Conservation (phyloP, 2,797 vertebrate species). For the Trematomus bernacchii region DNA sequence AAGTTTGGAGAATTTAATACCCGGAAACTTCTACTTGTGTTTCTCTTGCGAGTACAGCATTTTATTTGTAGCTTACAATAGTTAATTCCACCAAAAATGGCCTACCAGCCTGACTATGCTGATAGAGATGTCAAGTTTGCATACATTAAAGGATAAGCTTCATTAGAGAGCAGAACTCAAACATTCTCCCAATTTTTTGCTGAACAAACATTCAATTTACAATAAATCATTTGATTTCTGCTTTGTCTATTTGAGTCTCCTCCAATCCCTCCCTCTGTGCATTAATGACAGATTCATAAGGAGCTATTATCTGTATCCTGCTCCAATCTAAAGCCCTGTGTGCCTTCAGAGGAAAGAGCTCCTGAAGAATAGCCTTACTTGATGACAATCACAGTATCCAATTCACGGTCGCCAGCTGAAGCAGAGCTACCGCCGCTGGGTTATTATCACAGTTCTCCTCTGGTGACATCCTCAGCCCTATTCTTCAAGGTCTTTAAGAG, state of each 20-base stretch:
- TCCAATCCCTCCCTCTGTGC: neutral
- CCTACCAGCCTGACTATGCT: no score
- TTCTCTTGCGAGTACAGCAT: neutral
- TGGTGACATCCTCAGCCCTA: slow-evolving; percentile 19
- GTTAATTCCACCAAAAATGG: no score
- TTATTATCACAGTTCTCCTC: slow-evolving; percentile 35
- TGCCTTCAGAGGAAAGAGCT: slow-evolving; percentile 22
- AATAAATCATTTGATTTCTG: neutral
- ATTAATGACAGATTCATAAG: slow-evolving; percentile 29
- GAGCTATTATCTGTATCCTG: slow-evolving; percentile 32
- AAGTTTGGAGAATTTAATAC: no score
- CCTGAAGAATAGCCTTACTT: slow-evolving; percentile 27
- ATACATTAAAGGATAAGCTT: neutral
- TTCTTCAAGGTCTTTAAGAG: slow-evolving; percentile 24
- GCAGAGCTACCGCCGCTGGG: neutral
- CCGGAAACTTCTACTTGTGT: neutral
- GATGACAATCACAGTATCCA: slow-evolving; percentile 24
- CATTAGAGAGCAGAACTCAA: slow-evolving; percentile 1
- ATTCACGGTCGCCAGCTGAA: slow-evolving; percentile 24
- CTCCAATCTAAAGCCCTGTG: neutral
- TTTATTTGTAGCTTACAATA: no score
- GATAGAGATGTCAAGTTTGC: no score
- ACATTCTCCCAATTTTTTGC: neutral
- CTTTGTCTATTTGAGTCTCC: neutral
- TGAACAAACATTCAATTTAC: slow-evolving; percentile 7